Conservation (phyloP, 2,797 vertebrate genomes). For the Falco naumanni region DNA sequence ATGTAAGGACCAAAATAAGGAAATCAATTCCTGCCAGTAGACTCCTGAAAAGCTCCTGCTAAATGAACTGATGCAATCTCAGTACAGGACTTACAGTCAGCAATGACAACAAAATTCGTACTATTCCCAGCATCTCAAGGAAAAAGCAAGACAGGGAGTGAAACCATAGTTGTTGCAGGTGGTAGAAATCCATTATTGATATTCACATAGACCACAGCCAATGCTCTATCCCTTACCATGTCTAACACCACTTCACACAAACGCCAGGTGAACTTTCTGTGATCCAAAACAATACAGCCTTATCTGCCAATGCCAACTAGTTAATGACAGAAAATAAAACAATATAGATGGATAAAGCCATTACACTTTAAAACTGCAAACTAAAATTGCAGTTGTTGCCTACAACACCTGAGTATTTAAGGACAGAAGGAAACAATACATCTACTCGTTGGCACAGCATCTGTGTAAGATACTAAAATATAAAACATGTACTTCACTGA, state of each 20-base stretch:
- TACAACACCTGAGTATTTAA: background rate
- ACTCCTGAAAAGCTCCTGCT: conserved; percentile 66
- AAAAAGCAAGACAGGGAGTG: conserved; percentile 37
- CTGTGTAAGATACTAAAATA: background rate
- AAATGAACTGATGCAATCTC: conserved; percentile 77
- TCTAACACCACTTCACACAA: conserved; percentile 16
- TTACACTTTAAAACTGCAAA: background rate
- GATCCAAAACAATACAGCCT: conserved; percentile 22
- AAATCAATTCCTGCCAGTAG: conserved; percentile 65
- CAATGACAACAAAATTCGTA: conserved; percentile 64
- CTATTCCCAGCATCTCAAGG: conserved; percentile 54
- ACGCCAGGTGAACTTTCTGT: background rate
- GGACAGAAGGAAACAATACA: background rate
- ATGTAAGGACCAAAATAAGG: conserved; percentile 63
- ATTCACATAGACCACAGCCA: background rate
- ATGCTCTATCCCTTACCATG: background rate
- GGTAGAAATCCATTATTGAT: conserved; percentile 62
- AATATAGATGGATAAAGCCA: conserved; percentile 4
- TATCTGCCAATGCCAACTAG: conserved; percentile 21
- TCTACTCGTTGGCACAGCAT: background rate
- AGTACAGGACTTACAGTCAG: conserved; percentile 16
- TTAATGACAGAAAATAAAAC: conserved; percentile 43
- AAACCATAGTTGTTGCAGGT: conserved; percentile 28
- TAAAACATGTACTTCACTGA: background rate
- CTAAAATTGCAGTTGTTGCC: background rate